phyloP scores from a whole-genome alignment of 2,797 vertebrate genomes.

The Enteromius mattozi region DNA sequence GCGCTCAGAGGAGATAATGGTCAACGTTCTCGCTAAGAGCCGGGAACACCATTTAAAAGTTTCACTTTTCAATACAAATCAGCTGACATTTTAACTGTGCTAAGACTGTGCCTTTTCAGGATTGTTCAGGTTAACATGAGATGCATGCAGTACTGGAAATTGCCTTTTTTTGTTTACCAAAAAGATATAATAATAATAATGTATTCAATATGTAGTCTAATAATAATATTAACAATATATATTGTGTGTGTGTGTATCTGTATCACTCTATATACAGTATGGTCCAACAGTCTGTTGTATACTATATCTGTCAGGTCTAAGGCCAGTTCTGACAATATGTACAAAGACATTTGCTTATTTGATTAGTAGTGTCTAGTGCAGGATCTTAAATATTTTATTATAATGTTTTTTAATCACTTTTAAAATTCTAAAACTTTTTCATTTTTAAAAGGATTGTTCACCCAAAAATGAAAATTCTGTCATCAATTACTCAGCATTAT shows the following conservation, averaged over 20 bases:
- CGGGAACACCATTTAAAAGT: slow-evolving; percentile 56
- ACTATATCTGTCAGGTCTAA: no score
- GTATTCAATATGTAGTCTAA: no score
- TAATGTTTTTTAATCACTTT: no score
- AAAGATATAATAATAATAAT: background rate
- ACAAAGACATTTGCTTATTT: background rate
- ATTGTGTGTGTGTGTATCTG: no score
- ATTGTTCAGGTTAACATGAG: background rate
- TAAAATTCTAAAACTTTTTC: no score
- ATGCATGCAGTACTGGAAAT: background rate
- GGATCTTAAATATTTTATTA: background rate
- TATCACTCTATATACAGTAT: no score
- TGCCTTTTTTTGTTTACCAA: background rate
- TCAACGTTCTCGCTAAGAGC: slow-evolving; percentile 44
- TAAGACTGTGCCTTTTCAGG: background rate
- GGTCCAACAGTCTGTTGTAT: no score
- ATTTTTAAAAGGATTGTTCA: no score
- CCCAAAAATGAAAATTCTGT: no score
- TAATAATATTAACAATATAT: no score
- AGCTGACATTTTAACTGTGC: slow-evolving; percentile 28
- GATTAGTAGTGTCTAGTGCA: background rate
- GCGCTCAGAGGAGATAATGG: slow-evolving; percentile 55
- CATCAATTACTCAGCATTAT: no score
- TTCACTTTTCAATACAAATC: slow-evolving; percentile 34
- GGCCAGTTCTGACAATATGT: no score